Base-by-base conservation (phyloP, 2,797 vertebrate species). In the Hoplostethus atlanticus region DNA sequence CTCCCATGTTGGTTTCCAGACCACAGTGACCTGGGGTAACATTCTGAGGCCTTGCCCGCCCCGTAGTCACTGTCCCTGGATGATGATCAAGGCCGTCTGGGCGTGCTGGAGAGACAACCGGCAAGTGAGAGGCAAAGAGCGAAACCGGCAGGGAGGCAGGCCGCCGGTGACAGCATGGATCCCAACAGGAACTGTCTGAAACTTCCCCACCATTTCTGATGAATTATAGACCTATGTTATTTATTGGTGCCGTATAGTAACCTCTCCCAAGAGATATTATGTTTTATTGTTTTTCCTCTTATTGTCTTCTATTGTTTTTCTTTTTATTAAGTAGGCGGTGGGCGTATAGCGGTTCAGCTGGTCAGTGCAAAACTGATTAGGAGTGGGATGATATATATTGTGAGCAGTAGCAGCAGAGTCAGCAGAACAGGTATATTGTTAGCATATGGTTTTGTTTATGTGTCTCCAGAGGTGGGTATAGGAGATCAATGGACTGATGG, bases 1-100 rank as follows among this genome's bases (percentile, higher is more conserved):
- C 87, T 80, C 68, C 73, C 59, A 55, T 58, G 79, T 79, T 71
- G 61, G 82, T 77, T 78, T 88, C 81, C 84, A 91, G 90, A 89
- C 84, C 89, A 54, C 81, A 28, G 61, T 90, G 92, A 92, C 91
- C 90, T 57, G 59, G 73, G 89, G 77, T 77, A 76, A 89, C 93
- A 83, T 87, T 82, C 59, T 72, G 67, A 2, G 25, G 81, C 84
- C 73, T 71, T 10, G 73, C 42, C 79, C 66, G 78, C 69, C 71
- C 80, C 0, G 3, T 44, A 72, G 76, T 83, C 79, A 9, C 85
- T 36, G 85, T 82, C 77, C 72, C 81, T 91, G 89, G 89, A 84
- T 28, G 64, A n/a, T 64, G 78, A 84, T 88, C 84, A 91, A 88
- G 78, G 87, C 77, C 63, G 88, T 89, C 84, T 81, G 85, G 70